Percentiles rank a stretch among this genome's conserved stretches.
phyloP scores from a whole-genome alignment of 2,797 vertebrate genomes.

The Crocidura indochinensis region DNA sequence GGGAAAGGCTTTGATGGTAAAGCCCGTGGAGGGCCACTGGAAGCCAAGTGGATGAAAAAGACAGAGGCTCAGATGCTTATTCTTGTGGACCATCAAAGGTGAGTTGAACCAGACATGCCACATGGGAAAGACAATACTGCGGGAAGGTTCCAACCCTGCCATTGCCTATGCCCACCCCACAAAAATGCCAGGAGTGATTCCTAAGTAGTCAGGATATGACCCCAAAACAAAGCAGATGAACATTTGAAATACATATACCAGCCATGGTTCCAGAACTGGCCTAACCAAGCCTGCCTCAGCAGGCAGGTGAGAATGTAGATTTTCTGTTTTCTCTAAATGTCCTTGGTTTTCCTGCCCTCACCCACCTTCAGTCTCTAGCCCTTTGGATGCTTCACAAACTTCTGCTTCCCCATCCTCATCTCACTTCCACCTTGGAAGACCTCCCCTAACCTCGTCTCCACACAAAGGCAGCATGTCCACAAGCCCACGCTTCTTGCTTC shows the following conservation, averaged over 20 bases:
- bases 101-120: not conserved
- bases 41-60: not conserved
- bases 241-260: no score
- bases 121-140: no score
- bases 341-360: not conserved
- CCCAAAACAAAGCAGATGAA: no score
- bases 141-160: no score
- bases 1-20: not conserved
- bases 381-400: not conserved
- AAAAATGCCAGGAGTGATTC: no score
- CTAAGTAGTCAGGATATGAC: no score
- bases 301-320: not conserved
- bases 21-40: not conserved
- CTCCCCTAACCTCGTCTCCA: not conserved
- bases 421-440: not conserved
- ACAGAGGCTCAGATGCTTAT: not conserved
- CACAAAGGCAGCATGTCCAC: not conserved
- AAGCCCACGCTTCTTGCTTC: not conserved
- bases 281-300: no score
- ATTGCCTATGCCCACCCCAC: no score
- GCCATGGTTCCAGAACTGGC: no score
- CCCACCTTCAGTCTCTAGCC: not conserved
- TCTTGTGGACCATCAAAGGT: not conserved
- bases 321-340: slow-evolving; percentile 14
- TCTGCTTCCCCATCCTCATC: not conserved